A percentile compares a stretch with the other conserved stretches of the same genome.
phyloP scores from a whole-genome alignment of 2,113 vertebrate genomes.

The Clupea harengus region DNA sequence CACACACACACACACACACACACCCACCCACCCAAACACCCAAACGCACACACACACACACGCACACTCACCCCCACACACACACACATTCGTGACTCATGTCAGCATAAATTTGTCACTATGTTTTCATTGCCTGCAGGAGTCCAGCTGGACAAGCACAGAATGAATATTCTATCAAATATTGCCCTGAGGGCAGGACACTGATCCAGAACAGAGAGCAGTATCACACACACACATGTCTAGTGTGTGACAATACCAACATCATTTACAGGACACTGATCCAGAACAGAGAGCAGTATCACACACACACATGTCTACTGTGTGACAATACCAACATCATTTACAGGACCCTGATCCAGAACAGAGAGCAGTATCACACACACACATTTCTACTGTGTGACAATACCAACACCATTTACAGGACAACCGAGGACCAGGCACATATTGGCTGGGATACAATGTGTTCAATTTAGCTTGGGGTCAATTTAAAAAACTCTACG shows the following conservation, averaged over 20 bases:
- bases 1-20: neutral
- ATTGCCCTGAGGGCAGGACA: neutral
- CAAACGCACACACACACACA: slow-evolving; percentile 3
- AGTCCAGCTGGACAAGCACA: neutral
- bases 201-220: neutral
- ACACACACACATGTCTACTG: neutral
- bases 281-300: neutral
- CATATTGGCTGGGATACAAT: neutral
- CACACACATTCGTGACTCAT: neutral
- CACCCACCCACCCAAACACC: slow-evolving; percentile 1
- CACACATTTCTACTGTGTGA: neutral
- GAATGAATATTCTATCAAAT: slow-evolving; percentile 9
- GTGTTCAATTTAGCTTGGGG: neutral
- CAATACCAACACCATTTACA: slow-evolving; percentile 7
- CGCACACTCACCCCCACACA: neutral
- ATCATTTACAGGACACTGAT: neutral
- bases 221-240: neutral
- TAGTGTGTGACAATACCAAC: neutral
- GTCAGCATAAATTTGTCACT: slow-evolving; percentile 5
- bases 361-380: neutral
- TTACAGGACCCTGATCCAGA: neutral
- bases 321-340: slow-evolving; percentile 4
- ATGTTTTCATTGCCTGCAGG: slow-evolving; percentile 6
- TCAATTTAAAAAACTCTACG: neutral
- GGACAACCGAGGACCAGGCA: neutral